Base-by-base conservation (phyloP, 2,888 invertebrate species). In the Drosophila multiciliata region DNA sequence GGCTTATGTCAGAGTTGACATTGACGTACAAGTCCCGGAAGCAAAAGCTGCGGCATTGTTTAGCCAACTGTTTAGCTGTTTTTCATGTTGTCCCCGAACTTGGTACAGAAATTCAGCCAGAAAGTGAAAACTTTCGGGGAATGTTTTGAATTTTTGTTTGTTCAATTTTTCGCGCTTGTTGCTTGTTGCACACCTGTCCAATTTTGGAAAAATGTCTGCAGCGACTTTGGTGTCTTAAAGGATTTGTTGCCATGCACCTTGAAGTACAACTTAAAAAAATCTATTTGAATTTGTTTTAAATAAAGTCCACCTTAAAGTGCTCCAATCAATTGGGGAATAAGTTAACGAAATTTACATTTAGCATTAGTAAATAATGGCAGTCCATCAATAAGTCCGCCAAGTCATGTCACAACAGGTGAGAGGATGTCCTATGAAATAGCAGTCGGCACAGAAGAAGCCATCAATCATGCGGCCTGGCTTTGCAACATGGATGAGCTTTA, bases 1-100 rank as follows among this genome's bases (percentile, higher is more conserved):
- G 81, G 82, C 79, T 79, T 69, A 79, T 87, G 86, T 89, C 86
- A 89, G 79, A 89, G 81, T 83, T 87, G 86, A 86, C 89, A 85
- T 87, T 89, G 89, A 86, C 86, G 84, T 74, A 88, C 78, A 85
- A 78, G 80, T 75, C 68, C 68, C 83, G 83, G 83, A 80, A 85
- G 83, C 73, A 66, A 75, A 80, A 85, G 73, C 74, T 69, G 74
- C 65, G 77, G 61, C 77, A 59, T 69, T 75, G 73, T 69, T 77
- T 73, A 45, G 78, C 63, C 73, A 70, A 75, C 76, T 83, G 78
- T 74, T 84, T 82, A 78, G 85, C 81, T 85, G 76, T 77, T 85
- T 83, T 77, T 64, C 87, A 63, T 87, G 84, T 80, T 72, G 50
- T 26, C n/a, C 45, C 35, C 40, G 35, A 52, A 70, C 61, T 66